Conservation (phyloP, 2,113 vertebrate species). For the Aleadryas rufinucha region DNA sequence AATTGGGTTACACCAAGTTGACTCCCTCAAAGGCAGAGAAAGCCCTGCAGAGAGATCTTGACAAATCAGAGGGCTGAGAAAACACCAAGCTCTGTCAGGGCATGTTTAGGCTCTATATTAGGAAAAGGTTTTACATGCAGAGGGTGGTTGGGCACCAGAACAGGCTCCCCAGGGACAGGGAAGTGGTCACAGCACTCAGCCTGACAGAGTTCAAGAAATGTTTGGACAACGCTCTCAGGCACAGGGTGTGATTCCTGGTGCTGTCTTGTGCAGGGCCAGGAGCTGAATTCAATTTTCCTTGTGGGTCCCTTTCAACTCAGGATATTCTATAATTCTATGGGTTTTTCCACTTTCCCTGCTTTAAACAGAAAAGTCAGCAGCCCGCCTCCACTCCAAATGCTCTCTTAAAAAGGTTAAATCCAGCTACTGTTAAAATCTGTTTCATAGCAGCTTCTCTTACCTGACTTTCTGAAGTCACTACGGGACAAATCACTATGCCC, state of each 20-base stretch:
- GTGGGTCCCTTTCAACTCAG: neutral
- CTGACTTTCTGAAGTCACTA: neutral
- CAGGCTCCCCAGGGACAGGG: neutral
- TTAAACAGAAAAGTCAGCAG: neutral
- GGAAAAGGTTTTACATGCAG: neutral
- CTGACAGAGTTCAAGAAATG: neutral
- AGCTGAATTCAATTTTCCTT: neutral
- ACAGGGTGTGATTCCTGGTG: neutral
- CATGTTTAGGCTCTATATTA: neutral
- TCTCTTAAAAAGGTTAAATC: neutral
- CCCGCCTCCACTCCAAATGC: neutral
- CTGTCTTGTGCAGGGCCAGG: neutral
- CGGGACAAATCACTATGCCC: neutral
- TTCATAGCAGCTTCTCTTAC: neutral
- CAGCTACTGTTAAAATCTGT: neutral
- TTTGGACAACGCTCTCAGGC: neutral
- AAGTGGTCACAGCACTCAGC: neutral
- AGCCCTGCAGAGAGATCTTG: neutral
- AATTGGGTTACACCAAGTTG: neutral
- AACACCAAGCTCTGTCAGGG: neutral
- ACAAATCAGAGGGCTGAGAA: neutral
- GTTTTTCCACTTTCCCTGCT: neutral
- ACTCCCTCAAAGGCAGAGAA: neutral
- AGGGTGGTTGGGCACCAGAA: fast-evolving
- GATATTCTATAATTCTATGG: neutral